These are phyloP conservation scores for Drosophila parvula DNA, from an alignment of 1,140 invertebrate genomes.

Conservation along the genomic window DNA sequence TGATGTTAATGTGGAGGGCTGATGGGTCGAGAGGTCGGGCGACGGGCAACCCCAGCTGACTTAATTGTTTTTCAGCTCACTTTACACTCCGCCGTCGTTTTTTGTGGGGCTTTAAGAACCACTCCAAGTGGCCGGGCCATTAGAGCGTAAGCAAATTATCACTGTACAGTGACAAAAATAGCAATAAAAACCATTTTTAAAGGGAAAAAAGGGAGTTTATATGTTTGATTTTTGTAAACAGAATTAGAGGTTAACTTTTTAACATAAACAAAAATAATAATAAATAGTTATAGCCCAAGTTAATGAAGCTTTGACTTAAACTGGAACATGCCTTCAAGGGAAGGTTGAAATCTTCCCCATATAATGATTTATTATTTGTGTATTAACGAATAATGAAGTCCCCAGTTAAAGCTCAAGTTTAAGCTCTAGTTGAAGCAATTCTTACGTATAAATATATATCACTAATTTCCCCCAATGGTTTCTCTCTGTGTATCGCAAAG, in stretches of 20 bases:
- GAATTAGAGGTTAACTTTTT: too few species aligned
- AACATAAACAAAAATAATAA: too few species aligned
- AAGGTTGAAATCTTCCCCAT: too few species aligned
- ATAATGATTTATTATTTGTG: neutral
- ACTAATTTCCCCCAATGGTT: neutral
- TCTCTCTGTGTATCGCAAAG: constrained; percentile 14
- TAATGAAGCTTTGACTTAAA: neutral
- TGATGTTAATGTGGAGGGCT: constrained; percentile 63
- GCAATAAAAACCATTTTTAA: neutral
- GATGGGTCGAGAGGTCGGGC: constrained; percentile 34
- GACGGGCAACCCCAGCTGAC: constrained; percentile 33
- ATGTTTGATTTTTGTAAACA: too few species aligned
- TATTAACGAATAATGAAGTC: neutral
- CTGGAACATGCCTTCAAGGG: neutral
- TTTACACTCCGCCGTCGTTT: constrained; percentile 51
- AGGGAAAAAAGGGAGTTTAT: too few species aligned
- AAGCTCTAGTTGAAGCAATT: neutral
- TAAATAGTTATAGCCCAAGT: neutral
- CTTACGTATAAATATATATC: neutral
- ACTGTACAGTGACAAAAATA: constrained; percentile 9
- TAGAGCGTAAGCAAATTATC: constrained; percentile 62
- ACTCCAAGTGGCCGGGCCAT: constrained; percentile 51
- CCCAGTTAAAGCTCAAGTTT: too few species aligned
- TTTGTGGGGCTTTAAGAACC: constrained; percentile 68
- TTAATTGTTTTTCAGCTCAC: constrained; percentile 73